Base-by-base conservation (phyloP, 2,888 invertebrate species). In the Dyspetes luteomarginatus region DNA sequence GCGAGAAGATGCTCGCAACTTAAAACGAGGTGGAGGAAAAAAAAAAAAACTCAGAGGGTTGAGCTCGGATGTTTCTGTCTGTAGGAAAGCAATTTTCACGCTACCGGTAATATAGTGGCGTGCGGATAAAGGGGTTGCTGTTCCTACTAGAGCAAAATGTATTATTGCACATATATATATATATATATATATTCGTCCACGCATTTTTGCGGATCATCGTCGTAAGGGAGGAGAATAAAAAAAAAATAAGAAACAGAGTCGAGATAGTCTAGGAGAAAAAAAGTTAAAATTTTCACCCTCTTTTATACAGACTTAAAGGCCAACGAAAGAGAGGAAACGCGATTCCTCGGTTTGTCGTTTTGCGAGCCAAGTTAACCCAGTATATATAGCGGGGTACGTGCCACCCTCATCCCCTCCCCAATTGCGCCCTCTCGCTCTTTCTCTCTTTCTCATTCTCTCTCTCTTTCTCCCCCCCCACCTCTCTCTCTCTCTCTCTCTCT, bases 61-160 rank as follows among this genome's bases (percentile, higher is more conserved):
- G 7, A 19, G 56, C 45, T 45, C 28, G 65, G 77, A 80, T 76
- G 85, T 85, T 86, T 86, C 85, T 88, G 87, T 88, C 86, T 85
- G 86, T 84, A 83, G 84, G 83, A 87, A 88, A 86, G 86, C 85
- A 86, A 87, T 88, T 89, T 88, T 86, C 84, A 78, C 83, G 78
- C 84, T 79, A 87, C 78, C 83, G 82, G 85, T 86, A 87, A 89
- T 89, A 89, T 87, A 88, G 86, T 83, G 83, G 79, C 77, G 64
- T 73, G 84, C 82, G 84, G 82, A 85, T 86, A 83, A 83, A 81
- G 81, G 84, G 78, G 71, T 80, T 71, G 82, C 52, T 62, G 68
- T 62, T 69, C 48, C 56, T 26, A 19, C 68, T 52, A 43, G 62
- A 52, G 30, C 60, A 48, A 78, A 68, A 55, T 65, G 60, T 78